These are phyloP conservation scores for Xenotilapia caudafasciata DNA, from an alignment of 2,113 vertebrate genomes.

Conservation along the genomic window DNA sequence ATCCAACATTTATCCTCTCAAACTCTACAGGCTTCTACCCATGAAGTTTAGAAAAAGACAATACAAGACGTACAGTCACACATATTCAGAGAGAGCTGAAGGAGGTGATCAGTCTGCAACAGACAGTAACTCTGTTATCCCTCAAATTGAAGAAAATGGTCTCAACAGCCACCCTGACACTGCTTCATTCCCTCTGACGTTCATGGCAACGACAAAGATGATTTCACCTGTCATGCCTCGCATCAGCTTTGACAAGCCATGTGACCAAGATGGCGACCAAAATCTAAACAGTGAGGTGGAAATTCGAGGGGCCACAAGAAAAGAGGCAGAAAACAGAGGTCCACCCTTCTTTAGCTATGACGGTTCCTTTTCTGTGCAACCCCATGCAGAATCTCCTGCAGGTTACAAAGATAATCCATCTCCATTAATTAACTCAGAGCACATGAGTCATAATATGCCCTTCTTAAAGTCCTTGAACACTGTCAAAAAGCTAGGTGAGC, in stretches of 20 bases:
- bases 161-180: conserved; percentile 53
- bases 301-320: neutral
- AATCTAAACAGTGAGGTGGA: conserved; percentile 30
- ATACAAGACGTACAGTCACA: conserved; percentile 85
- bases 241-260: conserved; percentile 64
- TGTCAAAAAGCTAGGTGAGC: conserved; percentile 79
- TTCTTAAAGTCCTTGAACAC: conserved; percentile 62
- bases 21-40: conserved; percentile 92
- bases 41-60: conserved; percentile 90
- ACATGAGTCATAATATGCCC: conserved; percentile 33
- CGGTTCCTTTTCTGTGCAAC: conserved; percentile 74
- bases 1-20: conserved; percentile 89
- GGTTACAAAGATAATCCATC: conserved; percentile 69
- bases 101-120: conserved; percentile 56
- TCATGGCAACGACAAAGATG: conserved; percentile 76
- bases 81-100: conserved; percentile 74
- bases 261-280: conserved; percentile 42
- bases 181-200: conserved; percentile 67
- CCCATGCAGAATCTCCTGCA: conserved; percentile 74
- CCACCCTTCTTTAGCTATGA: conserved; percentile 76
- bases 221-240: conserved; percentile 70
- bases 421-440: conserved; percentile 31
- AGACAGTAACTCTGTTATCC: conserved; percentile 65
- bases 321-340: conserved; percentile 29
- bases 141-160: conserved; percentile 73